Evolutionary conservation across 2,113 vertebrate genomes (phyloP).

Genomic region (Aegypius monachus): DNA sequence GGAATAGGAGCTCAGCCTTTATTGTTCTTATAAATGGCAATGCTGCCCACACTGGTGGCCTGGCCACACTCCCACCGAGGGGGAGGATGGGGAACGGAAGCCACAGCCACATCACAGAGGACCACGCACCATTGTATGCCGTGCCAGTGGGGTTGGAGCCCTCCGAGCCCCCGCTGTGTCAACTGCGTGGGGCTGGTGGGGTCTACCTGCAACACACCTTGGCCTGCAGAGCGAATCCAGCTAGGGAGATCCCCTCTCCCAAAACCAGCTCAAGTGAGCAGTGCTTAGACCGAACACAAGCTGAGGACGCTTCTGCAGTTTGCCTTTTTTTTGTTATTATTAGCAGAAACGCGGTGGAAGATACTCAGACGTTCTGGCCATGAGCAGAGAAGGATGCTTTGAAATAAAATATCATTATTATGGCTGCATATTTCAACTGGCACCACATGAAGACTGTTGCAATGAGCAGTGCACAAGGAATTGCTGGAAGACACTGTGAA

Average conservation of each 20-base stretch:
- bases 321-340: neutral
- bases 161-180: rapidly evolving
- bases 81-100: neutral
- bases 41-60: neutral
- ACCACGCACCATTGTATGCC: neutral
- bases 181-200: neutral
- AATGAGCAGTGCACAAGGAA: neutral
- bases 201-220: neutral
- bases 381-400: neutral
- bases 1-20: conserved; percentile 4
- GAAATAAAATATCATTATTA: conserved; percentile 45
- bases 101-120: neutral
- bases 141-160: neutral
- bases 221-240: rapidly evolving
- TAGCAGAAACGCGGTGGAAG: neutral
- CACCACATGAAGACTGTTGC: neutral
- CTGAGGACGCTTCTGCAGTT: neutral
- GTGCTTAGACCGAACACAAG: neutral
- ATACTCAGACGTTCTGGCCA: neutral
- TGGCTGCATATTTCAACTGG: conserved; percentile 17
- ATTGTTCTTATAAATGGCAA: conserved; percentile 35
- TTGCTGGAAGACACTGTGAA: conserved; percentile 5
- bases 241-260: neutral
- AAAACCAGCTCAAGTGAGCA: neutral
- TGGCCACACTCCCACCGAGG: neutral